phyloP scores from a whole-genome alignment of 2,888 invertebrate species.

The Drosophila ustulata region DNA sequence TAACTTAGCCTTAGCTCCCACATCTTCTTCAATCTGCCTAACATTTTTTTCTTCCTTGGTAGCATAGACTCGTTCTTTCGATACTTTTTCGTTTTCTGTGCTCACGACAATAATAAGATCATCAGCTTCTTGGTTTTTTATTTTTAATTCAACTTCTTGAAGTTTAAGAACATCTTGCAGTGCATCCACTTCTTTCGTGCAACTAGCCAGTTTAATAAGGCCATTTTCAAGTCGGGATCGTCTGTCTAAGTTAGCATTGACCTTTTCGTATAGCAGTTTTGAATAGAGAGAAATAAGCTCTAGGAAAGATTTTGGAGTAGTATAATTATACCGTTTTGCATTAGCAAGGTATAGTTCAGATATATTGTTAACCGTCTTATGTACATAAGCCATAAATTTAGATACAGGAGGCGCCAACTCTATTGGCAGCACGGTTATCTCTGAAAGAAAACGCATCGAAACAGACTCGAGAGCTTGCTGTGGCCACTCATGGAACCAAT shows the following conservation, averaged over 20 bases:
- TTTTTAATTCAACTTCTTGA: constrained; percentile 93
- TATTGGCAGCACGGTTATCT: constrained; percentile 87
- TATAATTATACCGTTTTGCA: constrained; percentile 96
- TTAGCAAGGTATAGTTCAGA: constrained; percentile 92
- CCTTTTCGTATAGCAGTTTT: constrained; percentile 89
- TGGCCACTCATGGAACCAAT: constrained; percentile 99
- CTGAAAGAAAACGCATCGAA: constrained; percentile 92
- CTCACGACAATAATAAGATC: constrained; percentile 94
- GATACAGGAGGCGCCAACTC: constrained; percentile 89
- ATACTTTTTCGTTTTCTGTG: constrained; percentile 95
- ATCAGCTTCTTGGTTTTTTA: constrained; percentile 96
- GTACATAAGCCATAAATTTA: constrained; percentile 95
- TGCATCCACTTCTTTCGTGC: constrained; percentile 93
- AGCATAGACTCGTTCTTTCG: constrained; percentile 92
- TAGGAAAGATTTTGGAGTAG: constrained; percentile 97
- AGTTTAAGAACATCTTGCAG: constrained; percentile 90
- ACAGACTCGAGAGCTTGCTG: constrained; percentile 95
- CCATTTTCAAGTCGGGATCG: constrained; percentile 94
- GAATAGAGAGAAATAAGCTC: constrained; percentile 95
- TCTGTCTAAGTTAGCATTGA: constrained; percentile 89
- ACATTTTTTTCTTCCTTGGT: constrained; percentile 96
- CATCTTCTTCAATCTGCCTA: constrained; percentile 94
- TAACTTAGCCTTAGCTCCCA: constrained; percentile 92
- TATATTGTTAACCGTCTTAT: constrained; percentile 94
- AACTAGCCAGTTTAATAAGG: constrained; percentile 93